These are phyloP conservation scores for Thymelicus sylvestris DNA, from an alignment of 2,888 invertebrate species.

Conservation along the genomic window DNA sequence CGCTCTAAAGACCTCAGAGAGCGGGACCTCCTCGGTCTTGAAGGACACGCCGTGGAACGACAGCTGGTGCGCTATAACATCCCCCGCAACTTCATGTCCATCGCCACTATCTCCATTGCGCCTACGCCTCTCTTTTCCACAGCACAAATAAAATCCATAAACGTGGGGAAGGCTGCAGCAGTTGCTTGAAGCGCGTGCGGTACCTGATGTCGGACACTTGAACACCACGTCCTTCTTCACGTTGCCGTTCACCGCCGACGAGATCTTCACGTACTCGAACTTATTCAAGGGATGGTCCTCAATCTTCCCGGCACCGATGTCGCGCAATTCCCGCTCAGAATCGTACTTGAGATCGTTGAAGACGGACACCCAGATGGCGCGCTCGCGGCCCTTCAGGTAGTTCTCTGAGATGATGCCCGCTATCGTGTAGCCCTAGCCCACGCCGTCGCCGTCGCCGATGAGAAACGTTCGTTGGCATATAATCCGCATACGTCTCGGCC, in stretches of 20 bases:
- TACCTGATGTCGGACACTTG: slow-evolving; percentile 94
- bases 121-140: no score
- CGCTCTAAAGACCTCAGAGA: no score
- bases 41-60: no score
- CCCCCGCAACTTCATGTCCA: no score
- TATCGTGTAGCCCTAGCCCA: no score
- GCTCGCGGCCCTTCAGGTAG: slow-evolving; percentile 95
- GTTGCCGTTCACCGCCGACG: slow-evolving; percentile 95
- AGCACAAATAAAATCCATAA: no score
- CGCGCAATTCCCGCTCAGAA: slow-evolving; percentile 98
- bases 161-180: slow-evolving; percentile 86
- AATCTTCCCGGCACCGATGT: slow-evolving; percentile 96
- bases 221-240: slow-evolving; percentile 99
- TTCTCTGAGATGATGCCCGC: slow-evolving; percentile 99
- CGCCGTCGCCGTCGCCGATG: no score
- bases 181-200: slow-evolving; percentile 96
- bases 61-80: no score
- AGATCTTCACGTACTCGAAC: slow-evolving; percentile 99
- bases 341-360: slow-evolving; percentile 99
- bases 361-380: slow-evolving; percentile 99
- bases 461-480: slow-evolving; percentile 99
- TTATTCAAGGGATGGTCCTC: slow-evolving; percentile 96
- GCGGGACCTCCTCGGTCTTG: no score
- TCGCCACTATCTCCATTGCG: no score
- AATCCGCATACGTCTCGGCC: slow-evolving; percentile 99